These are phyloP conservation scores for Sebastes dallii DNA, from an alignment of 2,797 vertebrate species.

Conservation along the genomic window DNA sequence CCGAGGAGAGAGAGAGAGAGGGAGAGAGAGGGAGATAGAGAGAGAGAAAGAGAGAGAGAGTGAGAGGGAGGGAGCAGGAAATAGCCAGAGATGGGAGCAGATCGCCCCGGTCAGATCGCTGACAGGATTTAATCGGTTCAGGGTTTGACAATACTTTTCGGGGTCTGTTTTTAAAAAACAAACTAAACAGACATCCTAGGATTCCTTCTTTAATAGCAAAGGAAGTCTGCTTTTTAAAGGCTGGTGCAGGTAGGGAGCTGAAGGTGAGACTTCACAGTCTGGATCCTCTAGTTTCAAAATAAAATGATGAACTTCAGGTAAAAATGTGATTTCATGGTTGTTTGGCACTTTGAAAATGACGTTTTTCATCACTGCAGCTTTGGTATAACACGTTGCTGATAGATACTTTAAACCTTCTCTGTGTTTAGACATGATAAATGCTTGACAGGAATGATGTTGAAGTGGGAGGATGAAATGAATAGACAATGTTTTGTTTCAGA, in stretches of 20 bases:
- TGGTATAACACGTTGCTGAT: not conserved
- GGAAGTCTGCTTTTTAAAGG: slow-evolving; percentile 16
- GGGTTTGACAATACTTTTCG: slow-evolving; percentile 19
- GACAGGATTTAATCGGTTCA: slow-evolving; percentile 40
- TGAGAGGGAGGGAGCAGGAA: slow-evolving; percentile 14
- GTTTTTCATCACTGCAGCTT: not conserved
- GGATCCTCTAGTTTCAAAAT: slow-evolving; percentile 26
- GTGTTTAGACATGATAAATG: not conserved
- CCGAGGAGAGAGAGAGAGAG: slow-evolving; percentile 31
- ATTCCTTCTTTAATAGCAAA: slow-evolving; percentile 13
- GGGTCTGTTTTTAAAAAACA: not conserved
- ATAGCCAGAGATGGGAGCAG: slow-evolving; percentile 35
- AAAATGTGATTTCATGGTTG: slow-evolving; percentile 20
- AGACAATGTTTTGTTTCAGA: not conserved
- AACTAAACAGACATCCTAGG: not conserved
- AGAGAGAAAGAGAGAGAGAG: slow-evolving; percentile 4
- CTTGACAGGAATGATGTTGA: not conserved
- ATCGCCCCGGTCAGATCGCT: slow-evolving; percentile 34
- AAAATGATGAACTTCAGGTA: slow-evolving; percentile 43
- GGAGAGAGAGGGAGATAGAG: slow-evolving; percentile 1
- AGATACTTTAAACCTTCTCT: not conserved
- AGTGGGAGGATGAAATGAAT: not conserved
- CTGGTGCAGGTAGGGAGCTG: slow-evolving; percentile 8
- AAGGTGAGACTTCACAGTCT: slow-evolving; percentile 14
- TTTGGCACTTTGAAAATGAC: slow-evolving; percentile 5